These are phyloP conservation scores for Tokudaia muenninki DNA, from an alignment of 2,797 vertebrate genomes.

Conservation along the genomic window DNA sequence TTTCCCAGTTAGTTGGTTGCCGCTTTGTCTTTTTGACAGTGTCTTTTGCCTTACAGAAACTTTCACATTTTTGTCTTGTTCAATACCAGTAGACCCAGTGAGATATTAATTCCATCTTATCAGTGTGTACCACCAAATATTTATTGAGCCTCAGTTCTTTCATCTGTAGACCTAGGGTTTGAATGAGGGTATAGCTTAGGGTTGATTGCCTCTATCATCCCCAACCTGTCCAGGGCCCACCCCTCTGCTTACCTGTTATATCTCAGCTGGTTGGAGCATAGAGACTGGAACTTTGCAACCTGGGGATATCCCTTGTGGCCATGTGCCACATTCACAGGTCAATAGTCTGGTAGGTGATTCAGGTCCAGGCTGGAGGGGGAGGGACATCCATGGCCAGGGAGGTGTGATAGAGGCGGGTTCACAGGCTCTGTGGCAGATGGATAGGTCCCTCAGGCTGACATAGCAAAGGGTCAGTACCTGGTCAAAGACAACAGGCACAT, in stretches of 20 bases:
- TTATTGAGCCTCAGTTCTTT: neutral
- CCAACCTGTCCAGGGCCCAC: too few species aligned
- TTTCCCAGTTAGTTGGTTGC: too few species aligned
- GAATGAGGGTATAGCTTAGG: neutral
- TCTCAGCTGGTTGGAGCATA: too few species aligned
- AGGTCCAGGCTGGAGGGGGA: neutral
- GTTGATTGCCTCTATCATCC: too few species aligned
- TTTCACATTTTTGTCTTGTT: neutral
- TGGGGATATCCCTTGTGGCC: too few species aligned
- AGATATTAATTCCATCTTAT: neutral
- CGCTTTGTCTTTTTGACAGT: too few species aligned
- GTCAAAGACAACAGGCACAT: neutral
- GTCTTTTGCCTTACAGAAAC: too few species aligned
- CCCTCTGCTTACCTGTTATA: too few species aligned
- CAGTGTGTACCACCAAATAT: neutral
- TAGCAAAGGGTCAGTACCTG: neutral
- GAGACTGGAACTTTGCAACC: too few species aligned
- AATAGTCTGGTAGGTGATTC: neutral
- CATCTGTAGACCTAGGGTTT: neutral
- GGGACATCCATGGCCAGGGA: neutral
- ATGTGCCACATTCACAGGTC: too few species aligned
- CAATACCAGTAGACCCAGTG: neutral
- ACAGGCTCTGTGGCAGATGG: conserved; percentile 56
- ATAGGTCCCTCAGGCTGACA: neutral
- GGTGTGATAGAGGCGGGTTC: conserved; percentile 76